Evolutionary conservation across 2,888 invertebrate genomes (phyloP).

Genomic region (Elysia crispata): DNA sequence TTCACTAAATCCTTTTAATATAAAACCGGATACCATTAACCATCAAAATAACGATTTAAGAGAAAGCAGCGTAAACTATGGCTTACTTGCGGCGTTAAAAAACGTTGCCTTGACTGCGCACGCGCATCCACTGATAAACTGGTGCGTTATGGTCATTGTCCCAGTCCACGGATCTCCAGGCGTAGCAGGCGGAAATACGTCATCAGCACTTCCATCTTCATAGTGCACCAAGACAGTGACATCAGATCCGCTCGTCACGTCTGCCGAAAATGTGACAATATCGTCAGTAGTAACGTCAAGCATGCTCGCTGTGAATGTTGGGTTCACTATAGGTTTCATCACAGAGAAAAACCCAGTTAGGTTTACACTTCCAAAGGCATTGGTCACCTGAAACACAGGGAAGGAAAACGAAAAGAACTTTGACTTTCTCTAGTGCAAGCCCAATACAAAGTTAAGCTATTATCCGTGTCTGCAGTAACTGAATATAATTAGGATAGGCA

Average conservation of each 20-base stretch:
- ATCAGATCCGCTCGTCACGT: slow-evolving; percentile 57
- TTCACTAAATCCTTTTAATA: no score
- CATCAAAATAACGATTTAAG: no score
- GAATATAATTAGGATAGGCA: no score
- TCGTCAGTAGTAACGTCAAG: slow-evolving; percentile 43
- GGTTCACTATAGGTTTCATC: slow-evolving; percentile 50
- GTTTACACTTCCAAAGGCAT: no score
- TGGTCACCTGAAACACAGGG: no score
- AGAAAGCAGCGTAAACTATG: not conserved
- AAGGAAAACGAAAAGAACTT: no score
- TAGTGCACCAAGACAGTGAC: slow-evolving; percentile 51
- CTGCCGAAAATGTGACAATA: slow-evolving; percentile 53
- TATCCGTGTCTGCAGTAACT: no score
- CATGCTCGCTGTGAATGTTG: slow-evolving; percentile 42
- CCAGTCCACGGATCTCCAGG: slow-evolving; percentile 45
- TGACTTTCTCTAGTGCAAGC: no score
- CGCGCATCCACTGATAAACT: slow-evolving; percentile 54
- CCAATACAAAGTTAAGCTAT: no score
- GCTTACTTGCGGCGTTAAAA: slow-evolving; percentile 53
- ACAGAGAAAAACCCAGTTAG: slow-evolving; percentile 48
- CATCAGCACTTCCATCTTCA: slow-evolving; percentile 50
- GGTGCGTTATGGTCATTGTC: slow-evolving; percentile 46
- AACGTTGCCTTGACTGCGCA: slow-evolving; percentile 53
- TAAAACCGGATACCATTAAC: no score
- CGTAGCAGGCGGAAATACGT: not conserved